Evolutionary conservation across 2,113 vertebrate genomes (phyloP).

Genomic region (Noctilio leporinus): DNA sequence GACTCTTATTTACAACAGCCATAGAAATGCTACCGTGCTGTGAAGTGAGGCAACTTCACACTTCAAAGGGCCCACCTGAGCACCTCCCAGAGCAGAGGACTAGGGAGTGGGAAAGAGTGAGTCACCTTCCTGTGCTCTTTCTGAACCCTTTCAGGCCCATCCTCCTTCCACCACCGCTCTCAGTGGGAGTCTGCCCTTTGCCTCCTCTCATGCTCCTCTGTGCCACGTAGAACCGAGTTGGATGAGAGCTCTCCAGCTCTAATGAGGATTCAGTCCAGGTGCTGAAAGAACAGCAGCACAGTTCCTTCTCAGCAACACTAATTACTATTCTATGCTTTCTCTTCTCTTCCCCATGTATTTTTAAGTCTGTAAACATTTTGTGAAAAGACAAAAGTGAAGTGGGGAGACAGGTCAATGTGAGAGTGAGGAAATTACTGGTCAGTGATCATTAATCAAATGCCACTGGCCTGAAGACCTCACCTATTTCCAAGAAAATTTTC

Average conservation of each 20-base stretch:
- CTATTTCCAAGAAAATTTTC: neutral
- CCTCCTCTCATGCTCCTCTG: neutral
- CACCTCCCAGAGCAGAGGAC: neutral
- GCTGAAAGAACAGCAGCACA: neutral
- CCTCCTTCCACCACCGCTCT: neutral
- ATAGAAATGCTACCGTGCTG: neutral
- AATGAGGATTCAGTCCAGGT: fast-evolving
- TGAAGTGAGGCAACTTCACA: neutral
- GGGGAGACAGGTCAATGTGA: neutral
- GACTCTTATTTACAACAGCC: neutral
- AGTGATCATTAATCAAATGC: fast-evolving
- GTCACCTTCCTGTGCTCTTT: neutral
- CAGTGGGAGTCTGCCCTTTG: neutral
- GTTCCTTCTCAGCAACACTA: neutral
- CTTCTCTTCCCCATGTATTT: neutral
- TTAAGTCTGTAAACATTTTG: neutral
- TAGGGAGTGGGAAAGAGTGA: neutral
- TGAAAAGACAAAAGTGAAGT: neutral
- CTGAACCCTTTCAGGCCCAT: neutral
- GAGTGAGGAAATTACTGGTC: neutral
- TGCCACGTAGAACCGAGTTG: neutral
- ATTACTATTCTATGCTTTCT: fast-evolving
- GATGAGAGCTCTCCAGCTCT: neutral
- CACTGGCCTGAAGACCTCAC: neutral
- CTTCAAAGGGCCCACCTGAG: neutral